Percentiles rank a stretch among this genome's conserved stretches.
phyloP scores from a whole-genome alignment of 2,113 vertebrate genomes.

The Scatophagus argus region DNA sequence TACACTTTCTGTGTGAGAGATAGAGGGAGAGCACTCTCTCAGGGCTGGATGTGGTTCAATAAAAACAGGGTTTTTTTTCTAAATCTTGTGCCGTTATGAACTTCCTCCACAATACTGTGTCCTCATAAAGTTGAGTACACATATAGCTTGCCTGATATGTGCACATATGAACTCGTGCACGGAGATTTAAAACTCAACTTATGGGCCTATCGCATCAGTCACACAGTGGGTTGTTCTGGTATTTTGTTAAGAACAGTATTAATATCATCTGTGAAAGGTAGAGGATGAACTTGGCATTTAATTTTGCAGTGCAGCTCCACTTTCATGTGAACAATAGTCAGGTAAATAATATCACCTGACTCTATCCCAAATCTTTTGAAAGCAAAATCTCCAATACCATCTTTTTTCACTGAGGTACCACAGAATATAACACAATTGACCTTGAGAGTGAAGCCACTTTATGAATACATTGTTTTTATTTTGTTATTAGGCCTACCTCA shows the following conservation, averaged over 20 bases:
- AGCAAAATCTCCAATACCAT: neutral
- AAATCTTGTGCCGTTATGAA: slow-evolving; percentile 36
- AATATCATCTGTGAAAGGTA: slow-evolving; percentile 28
- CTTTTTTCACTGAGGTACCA: neutral
- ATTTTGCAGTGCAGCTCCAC: neutral
- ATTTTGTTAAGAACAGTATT: slow-evolving; percentile 16
- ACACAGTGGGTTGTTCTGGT: slow-evolving; percentile 18
- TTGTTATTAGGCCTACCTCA: neutral
- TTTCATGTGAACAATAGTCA: neutral
- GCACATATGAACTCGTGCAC: neutral
- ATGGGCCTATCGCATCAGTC: too few species aligned
- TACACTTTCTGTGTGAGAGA: slow-evolving; percentile 34
- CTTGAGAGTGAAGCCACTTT: slow-evolving; percentile 21
- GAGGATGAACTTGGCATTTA: slow-evolving; percentile 3
- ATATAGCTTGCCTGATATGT: neutral
- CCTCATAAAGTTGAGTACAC: slow-evolving; percentile 25
- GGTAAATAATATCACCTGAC: slow-evolving; percentile 34
- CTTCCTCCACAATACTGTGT: slow-evolving; percentile 19
- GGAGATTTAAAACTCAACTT: neutral
- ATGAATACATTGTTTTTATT: neutral
- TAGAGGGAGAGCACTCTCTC: slow-evolving; percentile 16
- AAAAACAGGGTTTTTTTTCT: slow-evolving; percentile 13
- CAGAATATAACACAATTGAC: slow-evolving; percentile 12
- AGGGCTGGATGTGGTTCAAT: slow-evolving; percentile 40
- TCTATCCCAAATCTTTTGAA: slow-evolving; percentile 25